Evolutionary conservation across 2,113 vertebrate genomes (phyloP), one percentile per base, ranked within the genome.

Genomic region (Noturus placidus): DNA sequence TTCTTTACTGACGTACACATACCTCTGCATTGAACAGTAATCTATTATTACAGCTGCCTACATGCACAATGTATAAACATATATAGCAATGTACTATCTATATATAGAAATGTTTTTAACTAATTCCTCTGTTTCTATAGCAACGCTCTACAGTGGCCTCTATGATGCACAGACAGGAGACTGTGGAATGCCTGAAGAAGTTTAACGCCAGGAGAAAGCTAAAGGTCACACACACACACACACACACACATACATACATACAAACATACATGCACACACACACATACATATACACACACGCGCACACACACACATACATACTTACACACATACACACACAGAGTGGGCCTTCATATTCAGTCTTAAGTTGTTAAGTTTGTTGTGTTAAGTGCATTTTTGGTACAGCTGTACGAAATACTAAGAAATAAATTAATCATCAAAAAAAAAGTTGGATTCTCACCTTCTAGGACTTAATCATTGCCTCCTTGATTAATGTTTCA

Each of bases 131-230:
- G 69, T 91, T 83, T 90, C 81, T 72, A 86, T 90, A 99, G 98
- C 98, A 99, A 99, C 97, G 98, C 89, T 98, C 97, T 92, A 99
- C 98, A 82, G 98, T 99, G 92, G 98, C 98, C 27, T 99, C 98
- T 87, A 99, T 99, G 97, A 99, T 99, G 97, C 98, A 99, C 96
- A 96, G 98, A 83, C 98, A 99, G 94, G 98, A 99, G 93, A 99
- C 98, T 25, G 98, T 99, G 90, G 98, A 99, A 92, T 99, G 98
- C 93, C 94, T 99, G 93, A 99, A 98, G 96, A 99, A 99, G 87
- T 99, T 99, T 92, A 99, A 99, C 20, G 97, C 98, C 61, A 95
- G 98, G 87, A 96, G 98, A 92, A 99, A 99, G 94, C 94, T 99
- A 57, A 99, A 99, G 96, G 98, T 98, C 57, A 88, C 89, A 50